These are phyloP conservation scores for Colletes gigas DNA, from an alignment of 1,140 invertebrate genomes.

Conservation along the genomic window DNA sequence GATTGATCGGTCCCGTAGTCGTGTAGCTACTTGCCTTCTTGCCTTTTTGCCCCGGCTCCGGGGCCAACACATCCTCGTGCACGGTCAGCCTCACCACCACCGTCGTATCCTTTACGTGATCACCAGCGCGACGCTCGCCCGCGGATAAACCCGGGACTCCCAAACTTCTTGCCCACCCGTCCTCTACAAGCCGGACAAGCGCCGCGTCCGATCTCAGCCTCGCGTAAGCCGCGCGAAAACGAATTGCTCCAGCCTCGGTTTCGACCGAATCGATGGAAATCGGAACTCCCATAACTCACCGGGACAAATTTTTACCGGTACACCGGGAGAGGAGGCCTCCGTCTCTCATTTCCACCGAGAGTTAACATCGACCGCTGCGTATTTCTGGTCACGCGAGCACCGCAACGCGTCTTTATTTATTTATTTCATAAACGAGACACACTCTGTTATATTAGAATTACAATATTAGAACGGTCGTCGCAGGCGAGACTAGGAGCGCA, in stretches of 20 bases:
- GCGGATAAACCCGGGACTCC: not conserved
- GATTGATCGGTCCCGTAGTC: constrained; percentile 74
- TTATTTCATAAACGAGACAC: too few species aligned
- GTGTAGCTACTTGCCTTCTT: constrained; percentile 71
- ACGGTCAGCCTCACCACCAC: constrained; percentile 25
- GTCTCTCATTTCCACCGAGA: too few species aligned
- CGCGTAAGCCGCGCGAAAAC: constrained; percentile 24
- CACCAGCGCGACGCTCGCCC: constrained; percentile 8
- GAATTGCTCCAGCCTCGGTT: not conserved
- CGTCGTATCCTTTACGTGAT: constrained; percentile 21
- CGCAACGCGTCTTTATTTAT: too few species aligned
- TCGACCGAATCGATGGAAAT: constrained; percentile 10
- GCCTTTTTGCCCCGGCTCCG: constrained; percentile 50
- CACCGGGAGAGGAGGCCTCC: too few species aligned
- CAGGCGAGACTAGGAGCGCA: too few species aligned
- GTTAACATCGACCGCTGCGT: not conserved
- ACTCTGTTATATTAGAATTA: too few species aligned
- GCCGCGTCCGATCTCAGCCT: constrained; percentile 2
- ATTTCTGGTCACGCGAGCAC: not conserved
- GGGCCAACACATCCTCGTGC: constrained; percentile 42
- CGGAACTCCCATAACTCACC: not conserved
- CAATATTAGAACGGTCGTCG: too few species aligned
- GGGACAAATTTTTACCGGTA: not conserved
- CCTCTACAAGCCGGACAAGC: constrained; percentile 30
- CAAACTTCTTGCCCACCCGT: constrained; percentile 45